Percentiles rank a stretch among this genome's conserved stretches.
These are phyloP conservation scores for Formica selysi DNA, from an alignment of 1,140 invertebrate species.

Conservation along the genomic window DNA sequence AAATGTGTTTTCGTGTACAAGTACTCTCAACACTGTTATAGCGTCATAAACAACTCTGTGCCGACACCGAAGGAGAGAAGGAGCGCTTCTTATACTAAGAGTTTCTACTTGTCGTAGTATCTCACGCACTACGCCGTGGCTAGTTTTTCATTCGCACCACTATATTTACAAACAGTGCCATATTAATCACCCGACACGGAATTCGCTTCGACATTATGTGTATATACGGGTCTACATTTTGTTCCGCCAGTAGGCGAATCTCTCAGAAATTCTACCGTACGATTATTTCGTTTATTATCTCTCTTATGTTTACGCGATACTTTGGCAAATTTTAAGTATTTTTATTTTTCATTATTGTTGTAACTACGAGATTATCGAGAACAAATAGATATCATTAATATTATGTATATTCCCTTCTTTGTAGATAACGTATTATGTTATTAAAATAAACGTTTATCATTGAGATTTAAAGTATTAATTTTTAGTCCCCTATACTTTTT, in stretches of 20 bases:
- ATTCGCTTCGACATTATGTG: neutral
- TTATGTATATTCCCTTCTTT: neutral
- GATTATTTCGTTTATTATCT: neutral
- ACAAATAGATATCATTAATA: neutral
- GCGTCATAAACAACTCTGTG: constrained; percentile 34
- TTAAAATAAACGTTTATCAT: neutral
- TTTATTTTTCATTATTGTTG: neutral
- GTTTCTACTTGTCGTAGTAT: constrained; percentile 35
- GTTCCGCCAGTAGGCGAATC: neutral
- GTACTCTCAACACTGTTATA: constrained; percentile 43
- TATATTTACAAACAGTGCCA: constrained; percentile 49
- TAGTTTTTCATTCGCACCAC: constrained; percentile 31
- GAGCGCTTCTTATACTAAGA: constrained; percentile 22
- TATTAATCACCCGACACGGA: constrained; percentile 33
- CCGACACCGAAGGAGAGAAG: neutral
- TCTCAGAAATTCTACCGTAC: neutral
- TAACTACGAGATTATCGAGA: neutral
- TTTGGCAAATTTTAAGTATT: neutral
- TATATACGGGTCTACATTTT: neutral
- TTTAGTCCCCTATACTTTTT: neutral
- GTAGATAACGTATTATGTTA: neutral
- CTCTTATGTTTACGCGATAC: neutral
- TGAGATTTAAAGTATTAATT: neutral
- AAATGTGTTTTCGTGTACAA: constrained; percentile 33
- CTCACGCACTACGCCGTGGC: neutral